Evolutionary conservation across 1,140 invertebrate genomes (phyloP), one percentile per base, ranked within the genome.

Genomic region (Onthophagus taurus): DNA sequence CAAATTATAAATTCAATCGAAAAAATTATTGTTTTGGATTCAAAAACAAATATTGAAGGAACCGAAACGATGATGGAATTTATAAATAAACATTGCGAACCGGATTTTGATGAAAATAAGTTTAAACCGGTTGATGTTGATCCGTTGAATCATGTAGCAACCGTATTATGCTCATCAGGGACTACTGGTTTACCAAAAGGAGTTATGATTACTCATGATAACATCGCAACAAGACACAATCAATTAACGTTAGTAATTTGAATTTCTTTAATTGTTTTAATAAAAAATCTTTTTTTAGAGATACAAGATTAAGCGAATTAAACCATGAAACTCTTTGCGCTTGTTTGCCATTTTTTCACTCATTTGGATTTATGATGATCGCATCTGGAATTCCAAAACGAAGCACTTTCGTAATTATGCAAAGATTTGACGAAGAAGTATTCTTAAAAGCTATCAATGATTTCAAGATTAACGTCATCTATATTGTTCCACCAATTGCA

Each of bases 181-280:
- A 85, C 83, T 7, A 86, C 82, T 19, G 83, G 85, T 41, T 56
- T 78, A 21, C 83, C 85, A 0, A 89, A 89, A 63, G 84, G 83
- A 14, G 83, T 85, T 0, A 77, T 82, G 70, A 59, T 85, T 26
- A 81, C 80, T 2, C 80, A 85, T 55, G 56, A 50, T 17, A 77
- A 74, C 54, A n/a, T 21, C 4, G 35, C 35, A 20, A 23, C 20
- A 20, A 41, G 24, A 41, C 24, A 7, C 7, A 24, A 16, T 14
- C 11, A 23, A 9, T 14, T 16, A 24, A 13, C 18, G 38, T 42
- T 26, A 26, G 38, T 37, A 37, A 3, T 18, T 7, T 4, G 12
- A n/a, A n/a, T n/a, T n/a, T n/a, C n/a, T n/a, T n/a, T n/a, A n/a
- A n/a, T n/a, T n/a, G n/a, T n/a, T n/a, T n/a, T n/a, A n/a, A n/a